Percentiles rank a stretch among this genome's conserved stretches.
Conservation (phyloP, 1,140 invertebrate species). For the Tetraneura akinire region DNA sequence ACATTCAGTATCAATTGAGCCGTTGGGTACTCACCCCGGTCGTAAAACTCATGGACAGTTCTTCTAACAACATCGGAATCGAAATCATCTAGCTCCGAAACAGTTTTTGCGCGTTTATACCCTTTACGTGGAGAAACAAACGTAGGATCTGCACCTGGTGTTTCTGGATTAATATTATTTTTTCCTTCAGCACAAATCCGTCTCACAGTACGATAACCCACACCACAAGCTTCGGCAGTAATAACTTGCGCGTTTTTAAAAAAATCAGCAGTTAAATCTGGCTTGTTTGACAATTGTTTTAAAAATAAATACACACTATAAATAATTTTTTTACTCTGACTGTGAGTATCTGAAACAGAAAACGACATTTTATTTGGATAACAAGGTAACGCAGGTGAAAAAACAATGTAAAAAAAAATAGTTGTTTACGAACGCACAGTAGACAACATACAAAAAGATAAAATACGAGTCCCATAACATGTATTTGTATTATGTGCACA, state of each 20-base stretch:
- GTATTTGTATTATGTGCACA: too few relatives aligned
- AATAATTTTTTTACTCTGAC: not conserved
- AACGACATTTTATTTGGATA: not conserved
- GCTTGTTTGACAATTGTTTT: not conserved
- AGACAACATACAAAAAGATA: too few relatives aligned
- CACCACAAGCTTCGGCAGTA: not conserved
- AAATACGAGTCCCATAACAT: too few relatives aligned
- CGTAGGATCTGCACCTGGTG: not conserved
- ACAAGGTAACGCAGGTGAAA: not conserved
- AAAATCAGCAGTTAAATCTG: not conserved
- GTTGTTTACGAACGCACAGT: too few relatives aligned
- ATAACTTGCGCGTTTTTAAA: not conserved
- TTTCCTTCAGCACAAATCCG: not conserved
- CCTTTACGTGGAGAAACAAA: not conserved
- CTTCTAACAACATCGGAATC: not conserved
- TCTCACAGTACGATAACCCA: not conserved
- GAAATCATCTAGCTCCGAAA: not conserved
- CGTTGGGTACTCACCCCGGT: not conserved
- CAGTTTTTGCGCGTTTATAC: not conserved
- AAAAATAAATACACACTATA: not conserved
- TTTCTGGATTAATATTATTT: not conserved
- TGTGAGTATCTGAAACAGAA: not conserved
- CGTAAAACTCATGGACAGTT: not conserved
- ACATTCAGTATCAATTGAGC: not conserved
- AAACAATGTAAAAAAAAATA: too few relatives aligned